phyloP scores from a whole-genome alignment of 2,113 vertebrate species.

The Gallinago media region DNA sequence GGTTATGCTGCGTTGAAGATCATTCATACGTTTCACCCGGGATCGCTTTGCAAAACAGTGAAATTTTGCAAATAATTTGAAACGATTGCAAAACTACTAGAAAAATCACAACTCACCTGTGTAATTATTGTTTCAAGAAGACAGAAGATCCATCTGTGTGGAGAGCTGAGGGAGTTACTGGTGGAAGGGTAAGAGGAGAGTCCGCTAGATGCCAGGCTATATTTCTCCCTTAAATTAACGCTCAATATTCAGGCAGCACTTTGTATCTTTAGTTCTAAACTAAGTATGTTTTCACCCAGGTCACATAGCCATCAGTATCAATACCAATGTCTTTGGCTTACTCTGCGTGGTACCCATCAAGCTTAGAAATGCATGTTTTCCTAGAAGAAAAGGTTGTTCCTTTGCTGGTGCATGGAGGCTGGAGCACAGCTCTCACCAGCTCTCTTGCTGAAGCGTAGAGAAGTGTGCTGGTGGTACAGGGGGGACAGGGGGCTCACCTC shows the following conservation, averaged over 20 bases:
- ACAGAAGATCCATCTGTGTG: background rate
- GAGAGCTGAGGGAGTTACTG: background rate
- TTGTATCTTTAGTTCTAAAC: background rate
- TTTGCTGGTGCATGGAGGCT: accelerated
- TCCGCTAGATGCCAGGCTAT: background rate
- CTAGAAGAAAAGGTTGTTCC: background rate
- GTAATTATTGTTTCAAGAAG: background rate
- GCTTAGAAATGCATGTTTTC: background rate
- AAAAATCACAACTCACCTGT: background rate
- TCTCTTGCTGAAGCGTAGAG: accelerated
- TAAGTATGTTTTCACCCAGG: background rate
- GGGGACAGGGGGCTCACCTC: background rate
- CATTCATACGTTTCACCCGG: background rate
- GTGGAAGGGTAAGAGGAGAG: background rate
- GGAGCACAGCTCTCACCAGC: accelerated
- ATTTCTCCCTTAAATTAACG: background rate
- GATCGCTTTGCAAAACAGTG: background rate
- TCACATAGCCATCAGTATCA: background rate
- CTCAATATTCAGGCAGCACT: background rate
- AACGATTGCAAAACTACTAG: background rate
- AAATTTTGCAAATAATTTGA: background rate
- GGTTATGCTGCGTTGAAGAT: background rate
- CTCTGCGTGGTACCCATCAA: background rate
- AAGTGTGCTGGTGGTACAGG: background rate
- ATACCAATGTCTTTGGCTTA: background rate